Evolutionary conservation across 1,140 invertebrate species (phyloP).

Genomic region (Drosophila ambigua): DNA sequence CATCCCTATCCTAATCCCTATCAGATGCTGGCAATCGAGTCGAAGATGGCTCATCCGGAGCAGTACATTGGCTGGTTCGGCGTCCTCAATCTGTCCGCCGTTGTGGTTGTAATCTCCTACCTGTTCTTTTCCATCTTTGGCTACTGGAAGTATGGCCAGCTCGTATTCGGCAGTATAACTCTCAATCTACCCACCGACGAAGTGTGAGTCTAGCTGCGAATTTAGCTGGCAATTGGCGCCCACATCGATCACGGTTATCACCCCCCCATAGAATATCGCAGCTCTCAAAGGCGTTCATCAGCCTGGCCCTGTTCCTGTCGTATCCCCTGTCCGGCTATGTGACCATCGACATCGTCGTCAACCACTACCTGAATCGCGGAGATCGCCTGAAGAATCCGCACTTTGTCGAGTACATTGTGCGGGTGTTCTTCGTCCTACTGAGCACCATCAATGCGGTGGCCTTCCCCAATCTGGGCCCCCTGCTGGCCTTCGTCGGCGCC

Average conservation of each 20-base stretch:
- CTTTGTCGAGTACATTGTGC: slow-evolving; percentile 20
- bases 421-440: slow-evolving; percentile 1
- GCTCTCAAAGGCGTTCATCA: slow-evolving; percentile 21
- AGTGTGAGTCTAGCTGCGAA: slow-evolving; percentile 16
- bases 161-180: slow-evolving; percentile 12
- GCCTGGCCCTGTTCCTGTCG: slow-evolving; percentile 30
- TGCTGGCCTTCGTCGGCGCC: slow-evolving; percentile 46
- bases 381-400: slow-evolving; percentile 7
- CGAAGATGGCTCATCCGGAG: slow-evolving; percentile 35
- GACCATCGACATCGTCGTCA: slow-evolving; percentile 44
- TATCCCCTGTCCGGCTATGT: slow-evolving; percentile 58
- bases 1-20: too few relatives aligned
- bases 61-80: slow-evolving; percentile 44
- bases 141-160: slow-evolving; percentile 43
- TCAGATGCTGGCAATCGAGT: slow-evolving; percentile 54
- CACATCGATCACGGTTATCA: too few relatives aligned
- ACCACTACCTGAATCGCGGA: slow-evolving; percentile 18
- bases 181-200: slow-evolving; percentile 44
- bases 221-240: too few relatives aligned
- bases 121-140: slow-evolving; percentile 37
- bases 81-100: not conserved
- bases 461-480: slow-evolving; percentile 50
- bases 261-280: slow-evolving; percentile 25
- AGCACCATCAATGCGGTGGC: slow-evolving; percentile 38
- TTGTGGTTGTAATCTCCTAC: slow-evolving; percentile 19